phyloP scores from a whole-genome alignment of 1,140 invertebrate genomes.

The Liolophura sinensis region DNA sequence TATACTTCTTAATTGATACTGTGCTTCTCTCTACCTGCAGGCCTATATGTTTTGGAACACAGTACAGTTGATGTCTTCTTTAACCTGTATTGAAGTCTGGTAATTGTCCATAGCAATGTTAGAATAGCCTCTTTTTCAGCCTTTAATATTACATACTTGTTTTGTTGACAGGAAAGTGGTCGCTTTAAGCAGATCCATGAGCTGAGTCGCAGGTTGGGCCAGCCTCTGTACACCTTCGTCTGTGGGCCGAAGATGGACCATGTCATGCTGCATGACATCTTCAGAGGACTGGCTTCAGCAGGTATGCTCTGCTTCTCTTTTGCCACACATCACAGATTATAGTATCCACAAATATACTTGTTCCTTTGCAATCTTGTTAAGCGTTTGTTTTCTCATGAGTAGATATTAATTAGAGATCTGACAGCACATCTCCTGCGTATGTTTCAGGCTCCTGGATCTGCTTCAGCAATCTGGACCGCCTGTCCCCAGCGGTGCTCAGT shows the following conservation, averaged over 20 bases:
- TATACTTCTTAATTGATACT: too few relatives aligned
- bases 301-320: conserved; percentile 19
- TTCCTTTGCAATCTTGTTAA: too few relatives aligned
- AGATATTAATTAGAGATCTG: too few relatives aligned
- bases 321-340: neutral
- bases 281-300: conserved; percentile 50
- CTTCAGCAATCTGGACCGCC: conserved; percentile 48
- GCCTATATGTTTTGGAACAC: too few relatives aligned
- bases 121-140: too few relatives aligned
- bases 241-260: conserved; percentile 45
- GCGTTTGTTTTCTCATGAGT: too few relatives aligned
- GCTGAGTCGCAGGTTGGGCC: conserved; percentile 43
- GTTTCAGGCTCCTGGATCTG: conserved; percentile 51
- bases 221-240: conserved; percentile 52
- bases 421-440: too few relatives aligned
- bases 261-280: conserved; percentile 48
- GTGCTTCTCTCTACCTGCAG: too few relatives aligned
- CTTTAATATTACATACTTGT: neutral
- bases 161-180: conserved; percentile 38
- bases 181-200: conserved; percentile 44
- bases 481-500: conserved; percentile 43
- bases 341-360: too few relatives aligned
- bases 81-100: too few relatives aligned
- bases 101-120: too few relatives aligned
- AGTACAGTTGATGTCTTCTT: too few relatives aligned